Conservation (phyloP, 2,888 invertebrate species). For the Oscheius sp. region DNA sequence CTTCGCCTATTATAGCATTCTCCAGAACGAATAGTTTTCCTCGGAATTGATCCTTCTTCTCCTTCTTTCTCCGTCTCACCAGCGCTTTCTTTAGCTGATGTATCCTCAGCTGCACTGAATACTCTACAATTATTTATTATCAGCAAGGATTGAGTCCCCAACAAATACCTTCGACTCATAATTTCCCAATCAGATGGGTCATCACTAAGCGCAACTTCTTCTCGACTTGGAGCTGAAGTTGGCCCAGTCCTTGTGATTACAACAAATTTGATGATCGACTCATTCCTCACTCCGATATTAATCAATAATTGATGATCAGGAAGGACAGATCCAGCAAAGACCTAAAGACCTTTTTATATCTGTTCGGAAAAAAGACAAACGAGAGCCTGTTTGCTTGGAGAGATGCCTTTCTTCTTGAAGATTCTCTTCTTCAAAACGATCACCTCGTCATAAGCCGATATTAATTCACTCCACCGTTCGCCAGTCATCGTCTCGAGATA, state of each 20-base stretch:
- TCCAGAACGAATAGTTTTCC: background rate
- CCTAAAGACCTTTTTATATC: constrained; percentile 4
- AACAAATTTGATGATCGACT: constrained; percentile 31
- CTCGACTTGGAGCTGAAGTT: background rate
- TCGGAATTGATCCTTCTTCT: background rate
- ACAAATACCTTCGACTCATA: background rate
- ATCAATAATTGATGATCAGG: constrained; percentile 19
- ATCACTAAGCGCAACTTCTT: constrained; percentile 19
- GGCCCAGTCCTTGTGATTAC: constrained; percentile 35
- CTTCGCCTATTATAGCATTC: constrained; percentile 4
- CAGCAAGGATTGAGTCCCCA: too few relatives aligned
- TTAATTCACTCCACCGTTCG: constrained; percentile 31
- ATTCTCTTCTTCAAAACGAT: constrained; percentile 36
- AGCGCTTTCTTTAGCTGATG: constrained; percentile 56
- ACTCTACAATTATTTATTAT: too few relatives aligned
- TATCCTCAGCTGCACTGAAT: constrained; percentile 49
- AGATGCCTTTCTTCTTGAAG: constrained; percentile 31
- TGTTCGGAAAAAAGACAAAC: constrained; percentile 11
- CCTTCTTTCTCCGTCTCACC: constrained; percentile 42
- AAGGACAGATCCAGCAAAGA: constrained; percentile 30
- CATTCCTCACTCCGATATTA: constrained; percentile 26
- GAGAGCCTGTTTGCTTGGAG: constrained; percentile 35
- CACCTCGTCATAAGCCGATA: constrained; percentile 35
- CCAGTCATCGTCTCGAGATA: constrained; percentile 28
- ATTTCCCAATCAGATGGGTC: constrained; percentile 29